Percentiles rank a stretch among this genome's conserved stretches.
Evolutionary conservation across 2,113 vertebrate species (phyloP).

Genomic region (Astatoreochromis straeleni): DNA sequence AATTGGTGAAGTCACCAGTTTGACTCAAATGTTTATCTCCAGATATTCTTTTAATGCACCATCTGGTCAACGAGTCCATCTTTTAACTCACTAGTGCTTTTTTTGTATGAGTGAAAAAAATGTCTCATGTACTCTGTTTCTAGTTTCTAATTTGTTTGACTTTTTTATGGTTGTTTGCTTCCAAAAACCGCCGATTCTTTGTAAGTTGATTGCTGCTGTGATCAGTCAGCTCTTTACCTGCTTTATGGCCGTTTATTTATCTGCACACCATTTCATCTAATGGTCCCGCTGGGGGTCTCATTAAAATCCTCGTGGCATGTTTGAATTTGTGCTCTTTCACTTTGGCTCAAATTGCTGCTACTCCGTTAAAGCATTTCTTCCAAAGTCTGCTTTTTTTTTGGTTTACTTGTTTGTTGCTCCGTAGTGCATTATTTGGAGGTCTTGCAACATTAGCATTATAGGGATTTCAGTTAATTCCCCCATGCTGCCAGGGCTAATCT

Average conservation of each 20-base stretch:
- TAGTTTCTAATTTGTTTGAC: not conserved
- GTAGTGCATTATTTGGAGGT: not conserved
- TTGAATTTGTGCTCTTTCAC: not conserved
- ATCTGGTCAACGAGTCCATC: not conserved
- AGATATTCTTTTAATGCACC: not conserved
- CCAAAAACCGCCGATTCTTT: not conserved
- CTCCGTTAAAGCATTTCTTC: not conserved
- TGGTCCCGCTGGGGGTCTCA: not conserved
- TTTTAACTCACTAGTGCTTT: not conserved
- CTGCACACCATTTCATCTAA: not conserved
- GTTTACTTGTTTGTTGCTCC: no score
- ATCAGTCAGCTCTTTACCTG: not conserved
- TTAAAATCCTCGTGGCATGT: conserved; percentile 11
- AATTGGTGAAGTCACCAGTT: not conserved
- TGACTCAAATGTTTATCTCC: not conserved
- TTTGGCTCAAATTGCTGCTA: not conserved
- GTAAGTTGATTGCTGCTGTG: not conserved
- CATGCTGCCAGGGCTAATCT: not conserved
- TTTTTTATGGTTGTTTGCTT: not conserved
- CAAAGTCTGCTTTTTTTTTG: not conserved
- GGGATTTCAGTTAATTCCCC: not conserved
- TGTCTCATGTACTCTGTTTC: not conserved
- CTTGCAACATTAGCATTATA: not conserved
- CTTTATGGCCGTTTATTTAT: not conserved
- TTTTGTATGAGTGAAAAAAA: not conserved